Base-by-base conservation (phyloP, 2,113 vertebrate species). In the Spizaetus ornatus region DNA sequence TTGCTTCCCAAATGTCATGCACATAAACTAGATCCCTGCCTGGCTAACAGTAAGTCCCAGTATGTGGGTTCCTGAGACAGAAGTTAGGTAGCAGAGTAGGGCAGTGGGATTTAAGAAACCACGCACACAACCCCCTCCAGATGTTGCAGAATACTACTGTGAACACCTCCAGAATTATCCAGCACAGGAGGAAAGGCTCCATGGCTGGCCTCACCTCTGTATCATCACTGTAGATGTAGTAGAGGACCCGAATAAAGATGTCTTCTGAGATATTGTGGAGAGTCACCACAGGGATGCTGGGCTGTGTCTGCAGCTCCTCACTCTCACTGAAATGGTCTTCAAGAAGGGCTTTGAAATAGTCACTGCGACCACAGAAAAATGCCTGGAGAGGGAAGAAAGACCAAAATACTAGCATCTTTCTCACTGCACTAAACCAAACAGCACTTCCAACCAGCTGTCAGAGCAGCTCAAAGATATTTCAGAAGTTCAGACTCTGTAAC, bases 331-430 rank as follows among this genome's bases (percentile, higher is more conserved):
- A 99, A 97, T 99, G 99, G 95, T 99, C 99, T 71, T 99, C 98
- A 94, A 99, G 94, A 52, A 99, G 95, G 22, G 99, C 99, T 97
- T 99, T 99, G 96, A 99, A 99, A 96, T 99, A 99, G 97, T 99
- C 99, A 66, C 99, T 99, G 27, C 99, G 99, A 82, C 99, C 99
- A 70, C 99, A 99, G 98, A 99, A 99, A 98, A 99, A 99, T 9
- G 98, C 99, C 99, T 99, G 97, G 38, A 80, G 79, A 63, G 16
- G 69, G 71, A 90, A 93, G 45, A 94, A 56, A 89, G 50, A 71
- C 18, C 42, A 72, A n/a, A 65, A 27, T 27, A 65, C 7, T 53
- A 42, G 23, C n/a, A 61, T 43, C 48, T 59, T 85, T 61, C 42
- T 78, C 42, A 52, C 13, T 42, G 61, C 34, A 61, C 20, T 56